phyloP scores from a whole-genome alignment of 2,113 vertebrate species.

The Vulpes lagopus region DNA sequence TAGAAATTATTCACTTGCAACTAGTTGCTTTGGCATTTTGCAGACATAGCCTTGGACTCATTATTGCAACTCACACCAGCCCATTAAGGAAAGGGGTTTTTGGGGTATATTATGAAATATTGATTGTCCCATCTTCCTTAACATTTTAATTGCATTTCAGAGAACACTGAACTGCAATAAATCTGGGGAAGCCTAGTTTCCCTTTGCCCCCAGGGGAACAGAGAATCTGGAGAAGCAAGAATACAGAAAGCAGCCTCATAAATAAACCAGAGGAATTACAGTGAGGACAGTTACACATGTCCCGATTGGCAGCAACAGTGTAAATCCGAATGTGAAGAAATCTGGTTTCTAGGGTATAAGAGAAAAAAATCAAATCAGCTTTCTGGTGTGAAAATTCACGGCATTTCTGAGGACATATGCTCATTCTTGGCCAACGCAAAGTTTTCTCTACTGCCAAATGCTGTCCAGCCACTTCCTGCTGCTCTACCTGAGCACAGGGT shows the following conservation, averaged over 20 bases:
- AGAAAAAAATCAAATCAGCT: background rate
- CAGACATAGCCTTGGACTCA: background rate
- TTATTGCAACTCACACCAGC: background rate
- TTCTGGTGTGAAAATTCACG: background rate
- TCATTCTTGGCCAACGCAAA: background rate
- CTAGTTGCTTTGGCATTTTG: background rate
- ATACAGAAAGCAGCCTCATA: background rate
- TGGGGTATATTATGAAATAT: conserved; percentile 47
- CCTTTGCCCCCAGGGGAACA: background rate
- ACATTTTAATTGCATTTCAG: conserved; percentile 65
- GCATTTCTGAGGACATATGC: background rate
- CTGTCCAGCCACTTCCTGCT: background rate
- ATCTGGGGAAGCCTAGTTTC: background rate
- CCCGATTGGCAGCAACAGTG: background rate
- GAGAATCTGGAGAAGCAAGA: conserved; percentile 1
- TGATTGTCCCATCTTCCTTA: conserved; percentile 28
- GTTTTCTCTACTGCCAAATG: background rate
- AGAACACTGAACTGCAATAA: background rate
- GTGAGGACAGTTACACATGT: background rate
- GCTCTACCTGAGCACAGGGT: background rate
- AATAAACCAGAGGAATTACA: conserved; percentile 19
- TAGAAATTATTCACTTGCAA: background rate
- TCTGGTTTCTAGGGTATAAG: background rate
- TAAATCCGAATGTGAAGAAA: background rate
- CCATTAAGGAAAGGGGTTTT: background rate